Evolutionary conservation across 1,140 invertebrate genomes (phyloP), one percentile per base, ranked within the genome.

Genomic region (Pseudomyrmex flavicornis): DNA sequence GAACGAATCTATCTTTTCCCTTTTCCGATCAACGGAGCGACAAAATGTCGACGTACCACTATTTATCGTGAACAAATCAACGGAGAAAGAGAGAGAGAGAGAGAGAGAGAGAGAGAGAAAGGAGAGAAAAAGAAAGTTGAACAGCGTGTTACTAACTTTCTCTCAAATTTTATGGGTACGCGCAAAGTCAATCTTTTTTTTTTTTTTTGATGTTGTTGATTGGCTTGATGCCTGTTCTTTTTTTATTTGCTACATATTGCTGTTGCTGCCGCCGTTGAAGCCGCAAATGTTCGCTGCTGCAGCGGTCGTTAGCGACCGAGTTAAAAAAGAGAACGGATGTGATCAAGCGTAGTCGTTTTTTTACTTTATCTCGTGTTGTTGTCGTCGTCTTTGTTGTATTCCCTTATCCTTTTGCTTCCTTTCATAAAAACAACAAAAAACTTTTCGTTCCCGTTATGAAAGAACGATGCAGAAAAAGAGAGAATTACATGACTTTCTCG

Each of bases 241-340:
- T 80, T 70, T 80, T 80, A 54, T 92, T 92, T 92, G 91, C 88
- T 80, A 35, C 91, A 90, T 91, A 89, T 92, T 90, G 89, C 87
- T 92, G 88, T 90, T 86, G 85, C 79, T 85, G 85, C 73, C 84
- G 86, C 84, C 88, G 87, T 84, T 84, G 84, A 87, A 35, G 86
- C 84, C 87, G 84, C 90, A 35, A 35, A 35, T 75, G 85, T 83
- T 73, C 76, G 84, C 66, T 82, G 89, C 83, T 84, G 88, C 77
- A 83, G 84, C 87, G 82, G 88, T 84, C 79, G 72, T 69, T 84
- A 88, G 83, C 72, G 87, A 83, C 70, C 68, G 58, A 85, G 83
- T 79, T 70, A 20, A 84, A 80, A 74, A 15, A 75, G 26, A 65
- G 62, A 54, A 52, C 44, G 59, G 48, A 62, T 77, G 50, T 76